Conservation (phyloP, 2,888 invertebrate genomes). For the Pseudococcus viburni region DNA sequence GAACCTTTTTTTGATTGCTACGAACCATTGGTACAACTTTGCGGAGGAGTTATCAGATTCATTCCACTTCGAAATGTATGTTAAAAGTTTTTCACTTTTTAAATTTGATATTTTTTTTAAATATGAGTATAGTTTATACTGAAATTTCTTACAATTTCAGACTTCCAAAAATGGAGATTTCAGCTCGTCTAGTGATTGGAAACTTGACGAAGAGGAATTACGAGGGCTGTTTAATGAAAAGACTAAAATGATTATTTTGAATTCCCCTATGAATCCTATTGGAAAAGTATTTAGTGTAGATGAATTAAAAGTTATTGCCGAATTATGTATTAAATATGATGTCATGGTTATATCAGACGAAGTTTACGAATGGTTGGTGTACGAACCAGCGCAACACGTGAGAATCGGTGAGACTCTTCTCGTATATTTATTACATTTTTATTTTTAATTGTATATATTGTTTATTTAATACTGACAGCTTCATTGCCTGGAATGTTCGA, state of each 20-base stretch:
- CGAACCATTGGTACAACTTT: conserved; percentile 91
- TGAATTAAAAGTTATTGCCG: conserved; percentile 85
- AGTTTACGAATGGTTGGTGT: conserved; percentile 98
- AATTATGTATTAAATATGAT: conserved; percentile 92
- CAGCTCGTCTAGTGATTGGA: conserved; percentile 81
- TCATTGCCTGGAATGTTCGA: conserved; percentile 98
- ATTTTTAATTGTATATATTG: neutral
- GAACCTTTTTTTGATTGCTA: conserved; percentile 99
- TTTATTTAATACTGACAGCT: conserved; percentile 74
- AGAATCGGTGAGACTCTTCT: conserved; percentile 82
- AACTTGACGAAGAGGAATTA: conserved; percentile 86
- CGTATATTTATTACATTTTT: neutral
- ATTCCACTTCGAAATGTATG: conserved; percentile 88
- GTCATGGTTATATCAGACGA: conserved; percentile 94
- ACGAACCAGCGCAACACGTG: conserved; percentile 85
- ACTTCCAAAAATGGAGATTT: neutral
- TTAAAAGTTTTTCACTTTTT: conserved; percentile 66
- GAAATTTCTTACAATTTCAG: neutral
- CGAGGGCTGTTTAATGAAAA: conserved; percentile 84
- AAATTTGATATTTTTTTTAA: too few relatives aligned
- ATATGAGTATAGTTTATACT: neutral
- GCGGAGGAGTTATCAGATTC: conserved; percentile 90
- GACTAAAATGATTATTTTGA: conserved; percentile 94
- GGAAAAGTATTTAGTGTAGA: conserved; percentile 87
- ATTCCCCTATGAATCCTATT: conserved; percentile 97